These are phyloP conservation scores for Paragorgia papillata DNA, from an alignment of 92 coral and sea anemone species.

Conservation along the genomic window DNA sequence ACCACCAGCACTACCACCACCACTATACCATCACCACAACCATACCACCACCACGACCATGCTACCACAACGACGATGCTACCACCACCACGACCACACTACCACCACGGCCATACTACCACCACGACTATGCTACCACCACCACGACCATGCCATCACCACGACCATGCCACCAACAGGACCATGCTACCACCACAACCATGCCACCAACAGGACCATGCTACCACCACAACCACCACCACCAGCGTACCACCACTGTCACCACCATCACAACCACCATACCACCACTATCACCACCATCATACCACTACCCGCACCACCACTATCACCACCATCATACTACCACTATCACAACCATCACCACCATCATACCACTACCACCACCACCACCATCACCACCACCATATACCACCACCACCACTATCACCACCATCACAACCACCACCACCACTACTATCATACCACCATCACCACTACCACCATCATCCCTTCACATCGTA, in stretches of 20 bases:
- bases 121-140: background rate
- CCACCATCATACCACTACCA: no score
- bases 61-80: no score
- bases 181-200: no score
- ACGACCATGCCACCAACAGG: no score
- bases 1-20: background rate
- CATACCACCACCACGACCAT: background rate
- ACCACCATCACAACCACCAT: no score
- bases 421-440: background rate
- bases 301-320: no score
- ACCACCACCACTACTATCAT: background rate
- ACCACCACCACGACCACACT: background rate
- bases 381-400: constrained; percentile 5
- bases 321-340: no score
- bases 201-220: no score
- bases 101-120: background rate
- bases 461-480: constrained; percentile 1
- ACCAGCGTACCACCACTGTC: background rate
- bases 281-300: background rate
- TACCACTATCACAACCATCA: no score
- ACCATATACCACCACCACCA: background rate
- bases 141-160: background rate
- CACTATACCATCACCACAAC: background rate
- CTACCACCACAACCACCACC: background rate
- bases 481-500: no score